Percentiles rank a stretch among this genome's conserved stretches.
Conservation (phyloP, 2,797 vertebrate species). For the Potorous gilbertii region DNA sequence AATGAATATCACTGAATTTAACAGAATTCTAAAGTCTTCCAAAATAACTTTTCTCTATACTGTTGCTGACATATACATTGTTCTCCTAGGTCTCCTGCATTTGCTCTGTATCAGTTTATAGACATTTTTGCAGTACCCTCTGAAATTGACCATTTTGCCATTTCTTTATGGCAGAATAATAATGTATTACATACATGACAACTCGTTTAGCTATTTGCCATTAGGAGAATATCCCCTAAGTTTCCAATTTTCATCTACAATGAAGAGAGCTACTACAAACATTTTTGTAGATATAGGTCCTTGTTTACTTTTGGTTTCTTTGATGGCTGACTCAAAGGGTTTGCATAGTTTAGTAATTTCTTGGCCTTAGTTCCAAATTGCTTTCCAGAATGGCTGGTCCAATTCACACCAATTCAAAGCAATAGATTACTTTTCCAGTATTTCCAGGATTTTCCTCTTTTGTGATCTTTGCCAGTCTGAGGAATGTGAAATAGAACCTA, state of each 20-base stretch:
- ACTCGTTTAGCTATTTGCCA: not conserved
- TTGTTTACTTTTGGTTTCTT: not conserved
- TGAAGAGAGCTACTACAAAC: not conserved
- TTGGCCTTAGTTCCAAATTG: not conserved
- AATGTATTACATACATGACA: not conserved
- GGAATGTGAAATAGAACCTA: not conserved
- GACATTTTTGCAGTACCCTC: no score
- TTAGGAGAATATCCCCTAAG: not conserved
- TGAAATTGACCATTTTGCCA: no score
- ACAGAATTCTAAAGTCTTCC: no score
- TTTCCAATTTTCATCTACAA: not conserved
- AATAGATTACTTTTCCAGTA: not conserved
- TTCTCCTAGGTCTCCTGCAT: no score
- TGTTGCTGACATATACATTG: no score
- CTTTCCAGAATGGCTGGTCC: not conserved
- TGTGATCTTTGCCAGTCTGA: not conserved
- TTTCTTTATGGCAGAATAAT: no score
- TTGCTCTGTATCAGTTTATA: no score
- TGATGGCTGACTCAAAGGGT: not conserved
- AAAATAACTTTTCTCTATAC: no score
- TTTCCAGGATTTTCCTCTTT: not conserved
- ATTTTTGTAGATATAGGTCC: not conserved
- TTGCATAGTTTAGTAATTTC: not conserved
- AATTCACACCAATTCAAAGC: no score
- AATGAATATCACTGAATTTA: no score